Evolutionary conservation across 2,797 vertebrate species (phyloP), one percentile per base, ranked within the genome.

Genomic region (Leptatherina wallacei): DNA sequence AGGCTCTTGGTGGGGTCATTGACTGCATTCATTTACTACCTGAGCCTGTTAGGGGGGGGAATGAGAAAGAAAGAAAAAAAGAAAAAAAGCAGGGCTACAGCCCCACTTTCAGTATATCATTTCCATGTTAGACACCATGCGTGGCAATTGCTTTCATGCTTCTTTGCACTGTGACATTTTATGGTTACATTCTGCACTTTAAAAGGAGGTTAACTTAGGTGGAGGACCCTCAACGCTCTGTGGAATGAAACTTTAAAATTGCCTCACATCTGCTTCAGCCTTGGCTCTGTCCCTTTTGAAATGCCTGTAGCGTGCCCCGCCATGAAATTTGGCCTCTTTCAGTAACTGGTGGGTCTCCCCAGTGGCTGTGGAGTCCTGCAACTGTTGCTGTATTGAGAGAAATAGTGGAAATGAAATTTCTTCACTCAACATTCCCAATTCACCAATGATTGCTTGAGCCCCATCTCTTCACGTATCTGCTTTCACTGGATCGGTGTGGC

Each of bases 401-500:
- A 72, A 33, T 63, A 70, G 78, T 90, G 83, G 72, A 82, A 83
- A 87, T 88, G 84, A 82, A 67, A 83, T 85, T 64, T 69, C 71
- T 65, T 73, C 82, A 87, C 80, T 88, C 87, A 83, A 75, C 65
- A 14, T 52, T 49, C 67, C 62, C 82, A 71, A 76, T 88, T 90
- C 84, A 86, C 73, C 87, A 57, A 66, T 80, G 66, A 70, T 72
- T 73, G 78, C 75, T 64, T 58, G 56, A 70, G 71, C 32, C 16
- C 69, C 36, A 60, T 88, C 88, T 87, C 71, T 40, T 71, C 78
- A 75, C 72, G 81, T 84, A 92, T 90, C 81, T 69, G 76, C 88
- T 92, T 93, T 92, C 90, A 85, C 61, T 62, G 78, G 78, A 71
- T 69, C 16, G 44, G 64, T 73, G 64, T 52, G 77, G 88, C 85